Base-by-base conservation (phyloP, 2,113 vertebrate genomes). In the Plecturocebus donacophilus region DNA sequence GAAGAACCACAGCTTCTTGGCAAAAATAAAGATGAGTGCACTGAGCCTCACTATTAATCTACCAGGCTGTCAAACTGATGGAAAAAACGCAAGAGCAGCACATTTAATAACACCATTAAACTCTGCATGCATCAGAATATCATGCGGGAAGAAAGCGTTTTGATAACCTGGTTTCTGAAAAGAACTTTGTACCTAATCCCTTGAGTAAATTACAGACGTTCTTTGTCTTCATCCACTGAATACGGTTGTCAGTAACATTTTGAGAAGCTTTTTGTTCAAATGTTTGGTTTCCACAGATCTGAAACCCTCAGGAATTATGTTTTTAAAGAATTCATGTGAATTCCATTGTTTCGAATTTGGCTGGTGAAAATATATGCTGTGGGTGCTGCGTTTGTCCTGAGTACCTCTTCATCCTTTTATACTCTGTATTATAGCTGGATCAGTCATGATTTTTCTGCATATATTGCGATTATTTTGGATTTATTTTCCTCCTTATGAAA, bases 1-100 rank as follows among this genome's bases (percentile, higher is more conserved):
- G 90, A 96, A 97, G 92, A 91, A 42, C 17, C 35, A 47, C 86
- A 70, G 61, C 17, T 35, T 90, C 47, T 84, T 96, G 96, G 94
- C 97, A 97, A 40, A 93, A 93, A 87, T 70, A 87, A 88, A 76
- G 86, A 96, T 40, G 66, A 79, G 13, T 11, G 4, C n/a, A 40
- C 87, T 83, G 40, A 38, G 89, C 47, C 79, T 79, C 56, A 49
- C 64, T 38, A 11, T 23, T 88, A 83, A 80, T 81, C 38, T 40
- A 58, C 52, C 14, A 0, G 5, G 71, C 83, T 87, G 71, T 95
- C 89, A 94, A 49, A 81, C 42, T 14, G n/a, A 38, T 81, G 77
- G 23, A 73, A 86, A 79, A 86, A 86, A 79, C 14, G 91, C 73
- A 61, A 30, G 87, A 89, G 71, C 6, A 68, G n/a, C 47, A 27